Evolutionary conservation across 2,888 invertebrate genomes (phyloP).

Genomic region (Lycia hirtaria): DNA sequence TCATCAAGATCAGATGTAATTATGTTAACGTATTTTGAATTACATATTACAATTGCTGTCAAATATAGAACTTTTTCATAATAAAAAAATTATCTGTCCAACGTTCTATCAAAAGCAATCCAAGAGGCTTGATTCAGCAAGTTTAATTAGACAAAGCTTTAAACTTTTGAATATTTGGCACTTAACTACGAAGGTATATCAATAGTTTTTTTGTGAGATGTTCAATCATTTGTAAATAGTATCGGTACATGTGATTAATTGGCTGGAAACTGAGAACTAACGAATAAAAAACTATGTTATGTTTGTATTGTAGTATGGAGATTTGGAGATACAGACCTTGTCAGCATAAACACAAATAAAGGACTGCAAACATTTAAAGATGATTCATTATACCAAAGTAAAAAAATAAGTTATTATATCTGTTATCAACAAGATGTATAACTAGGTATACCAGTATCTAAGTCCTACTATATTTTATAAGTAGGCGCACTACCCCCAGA

Average conservation of each 20-base stretch:
- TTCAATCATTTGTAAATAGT: slow-evolving; percentile 1
- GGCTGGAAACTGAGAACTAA: background rate
- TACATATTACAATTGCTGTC: too few species aligned
- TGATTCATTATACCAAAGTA: too few species aligned
- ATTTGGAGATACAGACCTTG: too few species aligned
- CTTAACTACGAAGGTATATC: background rate
- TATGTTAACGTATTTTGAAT: slow-evolving; percentile 60
- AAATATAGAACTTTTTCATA: background rate
- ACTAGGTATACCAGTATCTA: too few species aligned
- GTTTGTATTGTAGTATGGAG: too few species aligned
- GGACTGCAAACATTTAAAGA: too few species aligned
- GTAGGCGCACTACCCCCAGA: too few species aligned
- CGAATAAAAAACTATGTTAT: background rate
- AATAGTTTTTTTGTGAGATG: slow-evolving; percentile 2
- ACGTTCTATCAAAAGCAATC: background rate
- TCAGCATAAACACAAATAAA: too few species aligned
- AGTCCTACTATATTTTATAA: too few species aligned
- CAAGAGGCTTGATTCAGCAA: too few species aligned
- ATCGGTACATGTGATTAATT: slow-evolving; percentile 4
- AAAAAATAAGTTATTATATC: too few species aligned
- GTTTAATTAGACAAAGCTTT: background rate
- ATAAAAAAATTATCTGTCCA: background rate
- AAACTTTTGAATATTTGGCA: background rate
- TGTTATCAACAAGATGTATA: too few species aligned
- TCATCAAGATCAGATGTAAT: slow-evolving; percentile 65